Evolutionary conservation across 2,113 vertebrate genomes (phyloP).

Genomic region (Symphodus melops): DNA sequence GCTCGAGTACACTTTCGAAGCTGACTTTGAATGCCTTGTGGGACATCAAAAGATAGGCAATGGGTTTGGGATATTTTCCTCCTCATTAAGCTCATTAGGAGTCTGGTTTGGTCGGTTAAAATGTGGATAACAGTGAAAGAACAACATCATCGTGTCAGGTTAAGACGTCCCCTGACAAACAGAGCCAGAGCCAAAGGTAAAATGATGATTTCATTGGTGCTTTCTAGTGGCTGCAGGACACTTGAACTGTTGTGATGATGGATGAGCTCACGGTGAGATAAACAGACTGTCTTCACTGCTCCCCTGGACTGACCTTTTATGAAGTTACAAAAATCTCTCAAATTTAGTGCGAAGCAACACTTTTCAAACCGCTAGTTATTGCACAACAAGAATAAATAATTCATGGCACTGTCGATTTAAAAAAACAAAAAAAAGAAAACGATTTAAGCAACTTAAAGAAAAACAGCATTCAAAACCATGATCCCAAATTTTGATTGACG

Average conservation of each 20-base stretch:
- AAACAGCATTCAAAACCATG: background rate
- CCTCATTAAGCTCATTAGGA: constrained; percentile 35
- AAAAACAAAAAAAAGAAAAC: background rate
- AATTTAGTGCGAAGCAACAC: background rate
- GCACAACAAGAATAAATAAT: background rate
- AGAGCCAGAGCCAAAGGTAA: constrained; percentile 4
- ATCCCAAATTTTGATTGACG: background rate
- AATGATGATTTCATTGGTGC: constrained; percentile 34
- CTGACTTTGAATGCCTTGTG: constrained; percentile 37
- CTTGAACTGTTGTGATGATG: constrained; percentile 26
- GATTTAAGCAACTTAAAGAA: background rate
- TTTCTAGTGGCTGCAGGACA: constrained; percentile 6
- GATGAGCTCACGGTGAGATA: constrained; percentile 16
- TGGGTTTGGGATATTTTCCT: constrained; percentile 46
- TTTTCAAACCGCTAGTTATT: background rate
- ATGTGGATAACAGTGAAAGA: constrained; percentile 49
- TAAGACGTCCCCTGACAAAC: constrained; percentile 41
- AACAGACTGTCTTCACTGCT: constrained; percentile 15
- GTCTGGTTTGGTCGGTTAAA: constrained; percentile 27
- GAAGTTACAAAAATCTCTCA: background rate
- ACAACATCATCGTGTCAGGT: constrained; percentile 11
- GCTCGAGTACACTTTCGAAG: constrained; percentile 24
- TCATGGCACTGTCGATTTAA: background rate
- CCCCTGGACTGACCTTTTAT: constrained; percentile 25
- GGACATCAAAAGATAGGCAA: constrained; percentile 68